These are phyloP conservation scores for Anhinga rufa DNA, from an alignment of 2,113 vertebrate genomes.

Conservation along the genomic window DNA sequence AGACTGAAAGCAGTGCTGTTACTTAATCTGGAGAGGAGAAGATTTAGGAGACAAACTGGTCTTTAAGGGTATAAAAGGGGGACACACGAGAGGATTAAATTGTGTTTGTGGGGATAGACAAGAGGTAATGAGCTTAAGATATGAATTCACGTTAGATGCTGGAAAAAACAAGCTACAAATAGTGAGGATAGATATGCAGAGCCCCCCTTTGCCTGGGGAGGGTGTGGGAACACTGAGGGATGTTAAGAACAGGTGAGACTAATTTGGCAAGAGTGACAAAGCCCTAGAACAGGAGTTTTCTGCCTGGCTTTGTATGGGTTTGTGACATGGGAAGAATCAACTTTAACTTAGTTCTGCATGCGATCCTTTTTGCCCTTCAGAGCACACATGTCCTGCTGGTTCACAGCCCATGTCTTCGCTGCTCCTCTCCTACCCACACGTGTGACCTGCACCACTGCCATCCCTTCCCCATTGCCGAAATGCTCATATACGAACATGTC, in stretches of 20 bases:
- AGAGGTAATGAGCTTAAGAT: background rate
- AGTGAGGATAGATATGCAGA: background rate
- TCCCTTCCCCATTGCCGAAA: background rate
- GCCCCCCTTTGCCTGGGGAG: background rate
- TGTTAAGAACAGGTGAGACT: background rate
- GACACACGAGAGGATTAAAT: background rate
- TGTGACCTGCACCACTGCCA: background rate
- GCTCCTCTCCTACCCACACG: rapidly evolving
- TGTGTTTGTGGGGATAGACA: background rate
- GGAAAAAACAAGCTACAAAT: background rate
- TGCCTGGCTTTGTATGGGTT: background rate
- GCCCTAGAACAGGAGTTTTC: background rate
- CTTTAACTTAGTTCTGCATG: background rate
- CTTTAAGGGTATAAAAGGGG: background rate
- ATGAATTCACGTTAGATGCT: background rate
- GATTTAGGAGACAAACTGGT: background rate
- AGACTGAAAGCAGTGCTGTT: background rate
- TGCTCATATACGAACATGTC: background rate
- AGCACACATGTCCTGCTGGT: background rate
- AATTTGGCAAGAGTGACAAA: background rate
- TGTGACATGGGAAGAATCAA: background rate
- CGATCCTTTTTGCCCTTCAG: background rate
- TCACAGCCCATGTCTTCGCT: rapidly evolving
- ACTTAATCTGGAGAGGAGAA: background rate
- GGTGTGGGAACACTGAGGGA: background rate